Base-by-base conservation (phyloP, 2,113 vertebrate genomes). In the Sciurus niger region DNA sequence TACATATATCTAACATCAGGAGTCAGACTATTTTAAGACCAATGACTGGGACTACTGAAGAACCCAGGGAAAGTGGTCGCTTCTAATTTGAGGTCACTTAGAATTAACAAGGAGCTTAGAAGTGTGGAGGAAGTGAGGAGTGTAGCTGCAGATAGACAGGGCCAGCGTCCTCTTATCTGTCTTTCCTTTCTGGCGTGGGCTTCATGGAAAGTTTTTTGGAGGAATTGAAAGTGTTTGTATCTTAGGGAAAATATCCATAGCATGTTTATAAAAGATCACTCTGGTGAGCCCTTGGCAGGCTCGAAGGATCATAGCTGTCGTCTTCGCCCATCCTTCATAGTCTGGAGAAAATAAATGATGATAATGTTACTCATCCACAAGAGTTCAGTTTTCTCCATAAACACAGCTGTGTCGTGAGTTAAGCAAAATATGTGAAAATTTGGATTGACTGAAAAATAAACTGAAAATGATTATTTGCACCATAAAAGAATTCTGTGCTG, bases 281-380 rank as follows among this genome's bases (percentile, higher is more conserved):
- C 98, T 97, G 32, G 99, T 98, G 95, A 99, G 99, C 88, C 84
- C 14, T 30, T 94, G 67, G 32, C 96, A 94, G 63, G 96, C 90
- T 84, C 98, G 98, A 92, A 99, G 76, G 8, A 98, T 98, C 84
- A 98, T 90, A 37, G 98, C 98, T 76, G 98, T 99, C 98, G 99
- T 99, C 73, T 98, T 98, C 83, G 96, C 95, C 94, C 98, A 98
- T 83, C 99, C 99, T 98, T 99, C 98, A 63, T 98, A 98, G n/a
- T 98, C 99, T 99, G 79, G 94, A 93, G 95, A 92, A 96, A 95
- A 97, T 96, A 55, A 80, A 37, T n/a, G 96, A 96, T 93, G 96
- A 94, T 92, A 94, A 89, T 80, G 72, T 87, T 96, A 95, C 88
- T 95, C 89, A 93, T 95, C 95, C 83, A 82, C 65, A 40, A 89